Evolutionary conservation across 2,888 invertebrate genomes (phyloP).

Genomic region (Aleiodes leptofemur): DNA sequence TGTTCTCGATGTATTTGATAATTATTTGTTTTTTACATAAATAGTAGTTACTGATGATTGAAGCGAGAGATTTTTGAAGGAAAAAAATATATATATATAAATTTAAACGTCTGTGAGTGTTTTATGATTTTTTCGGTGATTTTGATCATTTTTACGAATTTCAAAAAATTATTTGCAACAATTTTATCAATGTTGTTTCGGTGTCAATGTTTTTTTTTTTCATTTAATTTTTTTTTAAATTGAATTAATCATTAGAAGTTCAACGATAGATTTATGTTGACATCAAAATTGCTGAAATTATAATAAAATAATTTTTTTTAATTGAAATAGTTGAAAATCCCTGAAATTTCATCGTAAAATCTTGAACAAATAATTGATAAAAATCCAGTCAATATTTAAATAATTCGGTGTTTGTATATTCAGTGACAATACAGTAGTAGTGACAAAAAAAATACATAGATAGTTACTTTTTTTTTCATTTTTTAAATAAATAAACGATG

Average conservation of each 20-base stretch:
- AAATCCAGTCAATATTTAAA: not conserved
- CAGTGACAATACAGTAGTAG: conserved; percentile 31
- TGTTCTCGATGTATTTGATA: conserved; percentile 52
- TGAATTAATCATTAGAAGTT: conserved; percentile 51
- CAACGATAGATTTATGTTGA: conserved; percentile 48
- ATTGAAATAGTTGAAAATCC: no score
- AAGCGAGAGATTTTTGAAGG: not conserved
- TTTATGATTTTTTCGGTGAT: conserved; percentile 67
- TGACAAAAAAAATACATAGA: not conserved
- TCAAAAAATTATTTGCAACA: conserved; percentile 15
- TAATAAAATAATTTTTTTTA: conserved; percentile 1
- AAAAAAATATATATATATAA: not conserved
- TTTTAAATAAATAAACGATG: not conserved
- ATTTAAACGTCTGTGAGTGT: conserved; percentile 67
- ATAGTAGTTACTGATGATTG: conserved; percentile 8
- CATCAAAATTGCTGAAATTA: not conserved
- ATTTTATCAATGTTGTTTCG: conserved; percentile 58
- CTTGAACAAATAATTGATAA: not conserved
- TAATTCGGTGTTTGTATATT: conserved; percentile 30
- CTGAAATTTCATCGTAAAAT: not conserved
- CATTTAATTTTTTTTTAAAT: conserved; percentile 54
- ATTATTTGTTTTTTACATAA: conserved; percentile 50
- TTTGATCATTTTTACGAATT: conserved; percentile 43
- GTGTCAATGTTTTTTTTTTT: conserved; percentile 61
- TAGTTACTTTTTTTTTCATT: conserved; percentile 1